Evolutionary conservation across 1,140 invertebrate species (phyloP), one percentile per base, ranked within the genome.

Genomic region (Zaprionus capensis): DNA sequence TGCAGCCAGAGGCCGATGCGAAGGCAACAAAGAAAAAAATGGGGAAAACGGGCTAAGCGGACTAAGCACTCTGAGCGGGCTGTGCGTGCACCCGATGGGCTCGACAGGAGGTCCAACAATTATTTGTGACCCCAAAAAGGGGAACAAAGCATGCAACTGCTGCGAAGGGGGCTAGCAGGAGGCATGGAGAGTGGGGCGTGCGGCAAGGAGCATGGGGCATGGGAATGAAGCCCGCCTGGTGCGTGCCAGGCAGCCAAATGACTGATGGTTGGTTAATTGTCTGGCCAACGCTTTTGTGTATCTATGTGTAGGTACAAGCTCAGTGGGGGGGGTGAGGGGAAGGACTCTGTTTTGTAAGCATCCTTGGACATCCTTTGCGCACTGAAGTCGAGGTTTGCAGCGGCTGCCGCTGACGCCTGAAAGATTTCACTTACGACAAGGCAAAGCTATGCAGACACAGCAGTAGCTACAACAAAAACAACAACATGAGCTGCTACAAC

Each of bases 221-320:
- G 55, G 17, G 69, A 44, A 46, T 69, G 66, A 63, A 57, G 68
- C 41, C 73, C 68, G 68, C 74, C 78, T 67, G 73, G 81, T 86
- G 82, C 76, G 80, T 86, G 53, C 72, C 77, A 74, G 80, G 76
- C 71, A 75, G 80, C 64, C 81, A 81, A 87, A 88, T 88, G 84
- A 88, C 84, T 88, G 84, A 88, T 88, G 85, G 84, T 82, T 88
- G 84, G 85, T 87, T 87, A 88, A 88, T 88, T 88, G 84, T 88
- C 84, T 88, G 81, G 80, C 77, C 84, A 88, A 80, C 55, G 83
- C 84, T 83, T 88, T 88, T 86, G 83, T 86, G 82, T 70, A 31
- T 44, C 55, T 51, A 26, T 53, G 70, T 14, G 36, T 46, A 46
- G 41, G 41, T 46, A 46, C 41, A 46, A 14, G 38, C 20, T 31